phyloP scores from a whole-genome alignment of 2,888 invertebrate genomes.

The Leucoptera coffeella region DNA sequence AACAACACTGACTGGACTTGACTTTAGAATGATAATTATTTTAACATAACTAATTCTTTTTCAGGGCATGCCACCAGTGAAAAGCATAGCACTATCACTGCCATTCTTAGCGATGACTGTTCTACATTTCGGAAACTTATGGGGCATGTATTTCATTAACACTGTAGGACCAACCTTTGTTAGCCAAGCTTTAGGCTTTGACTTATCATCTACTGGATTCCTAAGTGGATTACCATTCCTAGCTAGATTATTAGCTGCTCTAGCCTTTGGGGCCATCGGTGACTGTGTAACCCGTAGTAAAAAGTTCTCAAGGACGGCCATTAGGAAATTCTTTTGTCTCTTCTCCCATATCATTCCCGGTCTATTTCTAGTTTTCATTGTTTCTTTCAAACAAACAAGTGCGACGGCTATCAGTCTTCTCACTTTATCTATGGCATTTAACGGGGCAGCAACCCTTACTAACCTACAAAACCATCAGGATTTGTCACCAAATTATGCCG shows the following conservation, averaged over 20 bases:
- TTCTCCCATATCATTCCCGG: constrained; percentile 56
- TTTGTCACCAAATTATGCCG: constrained; percentile 72
- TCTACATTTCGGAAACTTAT: constrained; percentile 70
- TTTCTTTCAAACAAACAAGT: constrained; percentile 58
- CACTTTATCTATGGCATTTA: constrained; percentile 62
- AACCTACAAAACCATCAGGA: constrained; percentile 66
- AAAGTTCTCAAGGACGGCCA: constrained; percentile 32
- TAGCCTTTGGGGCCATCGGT: constrained; percentile 64
- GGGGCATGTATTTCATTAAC: constrained; percentile 70
- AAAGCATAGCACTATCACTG: constrained; percentile 54
- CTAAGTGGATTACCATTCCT: constrained; percentile 67
- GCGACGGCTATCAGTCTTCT: constrained; percentile 57
- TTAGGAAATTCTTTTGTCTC: constrained; percentile 59
- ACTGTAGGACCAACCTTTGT: constrained; percentile 72
- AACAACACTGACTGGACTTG: no score
- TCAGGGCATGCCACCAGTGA: constrained; percentile 61
- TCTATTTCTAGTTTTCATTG: constrained; percentile 42
- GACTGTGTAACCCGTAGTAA: constrained; percentile 50
- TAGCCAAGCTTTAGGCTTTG: constrained; percentile 65
- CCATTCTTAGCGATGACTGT: constrained; percentile 63
- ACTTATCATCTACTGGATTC: constrained; percentile 63
- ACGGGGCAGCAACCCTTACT: constrained; percentile 57
- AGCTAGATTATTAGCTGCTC: constrained; percentile 61
- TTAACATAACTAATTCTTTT: no score
- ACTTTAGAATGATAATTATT: no score